Evolutionary conservation across 2,797 vertebrate genomes (phyloP), one percentile per base, ranked within the genome.

Genomic region (Rhyacichthys aspro): DNA sequence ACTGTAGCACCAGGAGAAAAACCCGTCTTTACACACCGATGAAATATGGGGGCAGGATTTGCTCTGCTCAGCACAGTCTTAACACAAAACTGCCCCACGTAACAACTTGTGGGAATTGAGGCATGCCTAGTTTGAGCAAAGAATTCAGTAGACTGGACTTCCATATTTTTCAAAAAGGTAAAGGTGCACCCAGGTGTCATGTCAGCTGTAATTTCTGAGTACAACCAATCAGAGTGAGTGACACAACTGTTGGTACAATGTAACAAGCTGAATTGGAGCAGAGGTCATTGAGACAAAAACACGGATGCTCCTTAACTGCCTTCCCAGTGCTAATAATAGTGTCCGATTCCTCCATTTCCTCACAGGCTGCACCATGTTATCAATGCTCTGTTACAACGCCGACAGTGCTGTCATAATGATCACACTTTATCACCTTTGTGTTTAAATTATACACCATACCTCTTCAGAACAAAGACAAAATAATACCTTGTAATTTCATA

Each of bases 181-280:
- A 66, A 45, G 9, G 11, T 59, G 55, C 70, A 71, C 79, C 55
- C 81, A 84, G 81, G 83, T 89, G 85, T 66, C 36, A 38, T 61
- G 72, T 72, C 72, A 65, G 60, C 57, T 73, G 58, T 79, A 74
- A 81, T 85, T 76, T 79, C 57, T 78, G 67, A 46, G 52, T 55
- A 60, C 69, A 77, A 54, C 84, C 74, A 87, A 86, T 89, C 83
- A 84, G 63, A 76, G 63, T 57, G 55, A 71, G 63, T 72, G 62
- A 70, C 58, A 76, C 55, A 74, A 62, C 62, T 67, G 66, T 43
- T 14, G 34, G 54, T 49, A 32, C n/a, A 17, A 41, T 53, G 58
- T 70, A 61, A 81, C 67, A 69, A 65, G 66, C 19, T 43, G 36
- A 68, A 59, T 53, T 11, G 33, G 48, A 47, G 63, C 68, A 67